Evolutionary conservation across 2,888 invertebrate species (phyloP), one percentile per base, ranked within the genome.

Genomic region (Onchidella celtica): DNA sequence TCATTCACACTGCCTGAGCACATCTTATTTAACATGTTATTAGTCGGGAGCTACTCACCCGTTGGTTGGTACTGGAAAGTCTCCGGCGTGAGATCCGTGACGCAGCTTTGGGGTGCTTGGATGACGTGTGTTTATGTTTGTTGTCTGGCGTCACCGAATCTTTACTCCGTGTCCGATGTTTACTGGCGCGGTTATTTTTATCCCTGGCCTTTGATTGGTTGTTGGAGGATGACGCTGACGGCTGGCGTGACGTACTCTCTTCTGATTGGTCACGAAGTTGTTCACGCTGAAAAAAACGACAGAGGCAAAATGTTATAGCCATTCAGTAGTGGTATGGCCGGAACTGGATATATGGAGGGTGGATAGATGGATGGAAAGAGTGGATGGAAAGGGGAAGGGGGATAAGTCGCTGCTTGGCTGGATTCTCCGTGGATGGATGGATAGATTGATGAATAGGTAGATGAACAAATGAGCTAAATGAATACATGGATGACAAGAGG

Each of bases 31-130:
- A n/a, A n/a, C n/a, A n/a, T n/a, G n/a, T n/a, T n/a, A n/a, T n/a
- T n/a, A n/a, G n/a, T n/a, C n/a, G n/a, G n/a, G n/a, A n/a, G n/a
- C 11, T 11, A 32, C 82, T 29, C 29, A 84, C 84, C 76, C 79
- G 80, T 32, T 84, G 84, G 34, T 84, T 84, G 9, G 84, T 84
- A 55, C 84, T 84, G 34, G 84, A 84, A 17, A 84, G 59, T 0
- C 84, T 74, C 0, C 81, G 75, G 1, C 84, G 69, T 4, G 81
- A 73, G 17, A 81, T 84, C 4, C 84, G 65, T 11, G 79, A 47
- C 1, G 47, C 40, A 9, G 68, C 29, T 27, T 63, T 61, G 24
- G 63, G 38, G 21, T 38, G 63, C 32, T 63, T 74, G 0, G 77
- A 24, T 34, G 47, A 21, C n/a, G 68, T 24, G n/a, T 29, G 77